Base-by-base conservation (phyloP, 2,888 invertebrate genomes). In the Diarsia rubi region DNA sequence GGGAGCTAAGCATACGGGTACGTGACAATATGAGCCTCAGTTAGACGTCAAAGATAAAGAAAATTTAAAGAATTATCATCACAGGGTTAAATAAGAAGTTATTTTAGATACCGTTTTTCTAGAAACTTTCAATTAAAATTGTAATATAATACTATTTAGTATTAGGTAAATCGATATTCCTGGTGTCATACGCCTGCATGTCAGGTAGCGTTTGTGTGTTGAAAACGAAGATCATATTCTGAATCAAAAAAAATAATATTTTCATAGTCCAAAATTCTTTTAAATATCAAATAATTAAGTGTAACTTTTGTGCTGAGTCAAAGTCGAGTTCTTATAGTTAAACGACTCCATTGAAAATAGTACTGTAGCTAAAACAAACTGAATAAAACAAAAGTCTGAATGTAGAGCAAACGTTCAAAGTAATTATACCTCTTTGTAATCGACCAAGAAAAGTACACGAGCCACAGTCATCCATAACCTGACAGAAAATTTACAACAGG, bases 381-480 rank as follows among this genome's bases (percentile, higher is more conserved):
- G 59, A 82, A 85, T 84, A 27, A 73, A 84, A 84, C 78, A 74
- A 83, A 66, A 69, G 44, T 52, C 64, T 65, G 31, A 80, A 86
- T 71, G 59, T 86, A 78, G 79, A 78, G 80, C 78, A 73, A 83
- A 78, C 78, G 80, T 78, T 85, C 69, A 78, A 75, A 79, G 79
- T 87, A 85, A 87, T 85, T 84, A 86, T 76, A 84, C 72, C 88
- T 88, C 83, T 91, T 90, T 92, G 90, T 90, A 91, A 86, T 87
- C 86, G 85, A 88, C 89, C 88, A 86, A 78, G 86, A 90, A 89
- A 87, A 89, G 84, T 88, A 90, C 88, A 88, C 90, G 88, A 88
- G 86, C 88, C 84, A 90, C 78, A 90, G 87, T 87, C 91, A 93
- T 93, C 91, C 87, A 92, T 92, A 91, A 92, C 91, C 78, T 81